Conservation (phyloP, 1,140 invertebrate species). For the Chionoecetes opilio region DNA sequence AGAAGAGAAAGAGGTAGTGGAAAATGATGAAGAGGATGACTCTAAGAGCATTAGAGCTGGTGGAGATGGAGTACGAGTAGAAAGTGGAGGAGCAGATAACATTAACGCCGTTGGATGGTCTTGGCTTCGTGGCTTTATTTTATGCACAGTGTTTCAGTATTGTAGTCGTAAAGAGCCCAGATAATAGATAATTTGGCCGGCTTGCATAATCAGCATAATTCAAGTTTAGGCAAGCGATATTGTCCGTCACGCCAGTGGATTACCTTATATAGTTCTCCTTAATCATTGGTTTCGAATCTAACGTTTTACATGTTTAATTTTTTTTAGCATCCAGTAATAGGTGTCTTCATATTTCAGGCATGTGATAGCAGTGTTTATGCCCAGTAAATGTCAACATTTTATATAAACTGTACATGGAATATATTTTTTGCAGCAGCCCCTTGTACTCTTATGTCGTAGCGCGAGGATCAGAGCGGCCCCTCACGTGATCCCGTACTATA, state of each 20-base stretch:
- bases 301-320: slow-evolving; percentile 38
- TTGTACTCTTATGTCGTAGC: neutral
- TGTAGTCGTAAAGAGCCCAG: slow-evolving; percentile 58
- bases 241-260: slow-evolving; percentile 42
- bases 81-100: neutral
- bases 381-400: slow-evolving; percentile 64
- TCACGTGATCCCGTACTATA: neutral
- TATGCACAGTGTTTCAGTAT: slow-evolving; percentile 43
- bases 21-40: neutral
- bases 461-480: neutral
- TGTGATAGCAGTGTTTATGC: slow-evolving; percentile 65
- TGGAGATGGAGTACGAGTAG: neutral
- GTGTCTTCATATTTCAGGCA: slow-evolving; percentile 54
- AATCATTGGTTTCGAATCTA: slow-evolving; percentile 53
- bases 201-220: slow-evolving; percentile 65
- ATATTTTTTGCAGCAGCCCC: slow-evolving; percentile 37
- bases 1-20: neutral
- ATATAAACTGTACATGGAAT: slow-evolving; percentile 57
- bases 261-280: slow-evolving; percentile 46
- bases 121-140: slow-evolving; percentile 4
- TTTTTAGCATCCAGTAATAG: slow-evolving; percentile 50
- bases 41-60: neutral
- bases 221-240: slow-evolving; percentile 54
- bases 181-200: slow-evolving; percentile 60
- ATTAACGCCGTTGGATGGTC: neutral